A percentile compares a stretch with the other conserved stretches of the same genome.
Conservation (phyloP, 1,140 invertebrate genomes). For the Megalonaias nervosa region DNA sequence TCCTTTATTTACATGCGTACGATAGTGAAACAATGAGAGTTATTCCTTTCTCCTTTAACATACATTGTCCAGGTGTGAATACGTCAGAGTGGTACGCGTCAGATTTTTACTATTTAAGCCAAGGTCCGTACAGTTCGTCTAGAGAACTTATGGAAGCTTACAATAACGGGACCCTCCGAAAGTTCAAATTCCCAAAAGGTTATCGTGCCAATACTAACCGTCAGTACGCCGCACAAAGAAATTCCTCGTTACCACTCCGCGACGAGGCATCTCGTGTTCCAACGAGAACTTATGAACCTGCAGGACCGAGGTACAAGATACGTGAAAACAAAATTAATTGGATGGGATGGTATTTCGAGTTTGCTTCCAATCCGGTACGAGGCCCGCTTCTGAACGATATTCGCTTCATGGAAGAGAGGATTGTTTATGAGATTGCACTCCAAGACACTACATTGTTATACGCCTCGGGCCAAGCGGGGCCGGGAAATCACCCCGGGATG, state of each 20-base stretch:
- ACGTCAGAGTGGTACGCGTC: slow-evolving; percentile 9
- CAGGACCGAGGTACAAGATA: slow-evolving; percentile 24
- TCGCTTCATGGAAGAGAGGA: slow-evolving; percentile 22
- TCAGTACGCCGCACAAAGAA: slow-evolving; percentile 10
- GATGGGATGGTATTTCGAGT: slow-evolving; percentile 30
- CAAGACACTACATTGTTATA: slow-evolving; percentile 32
- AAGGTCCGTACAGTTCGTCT: slow-evolving; percentile 19
- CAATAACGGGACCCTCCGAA: slow-evolving; percentile 12
- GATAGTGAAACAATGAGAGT: slow-evolving; percentile 10
- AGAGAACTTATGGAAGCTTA: slow-evolving; percentile 7
- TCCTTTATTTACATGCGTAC: slow-evolving; percentile 5
- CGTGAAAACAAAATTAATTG: slow-evolving; percentile 11
- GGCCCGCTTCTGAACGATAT: slow-evolving; percentile 27
- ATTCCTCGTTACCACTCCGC: slow-evolving; percentile 12
- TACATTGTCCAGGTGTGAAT: slow-evolving; percentile 29
- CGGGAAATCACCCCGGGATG: slow-evolving; percentile 1
- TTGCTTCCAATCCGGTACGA: slow-evolving; percentile 16
- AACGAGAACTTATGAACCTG: slow-evolving; percentile 17
- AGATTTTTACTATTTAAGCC: slow-evolving; percentile 26
- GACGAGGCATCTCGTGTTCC: slow-evolving; percentile 18
- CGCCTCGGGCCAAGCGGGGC: slow-evolving; percentile 22
- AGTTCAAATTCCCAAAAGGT: slow-evolving; percentile 10
- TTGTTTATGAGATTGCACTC: slow-evolving; percentile 32
- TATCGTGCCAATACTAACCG: background rate
- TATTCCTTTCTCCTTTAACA: slow-evolving; percentile 14